Conservation (phyloP, 2,797 vertebrate species). For the Jordanella pulchra region DNA sequence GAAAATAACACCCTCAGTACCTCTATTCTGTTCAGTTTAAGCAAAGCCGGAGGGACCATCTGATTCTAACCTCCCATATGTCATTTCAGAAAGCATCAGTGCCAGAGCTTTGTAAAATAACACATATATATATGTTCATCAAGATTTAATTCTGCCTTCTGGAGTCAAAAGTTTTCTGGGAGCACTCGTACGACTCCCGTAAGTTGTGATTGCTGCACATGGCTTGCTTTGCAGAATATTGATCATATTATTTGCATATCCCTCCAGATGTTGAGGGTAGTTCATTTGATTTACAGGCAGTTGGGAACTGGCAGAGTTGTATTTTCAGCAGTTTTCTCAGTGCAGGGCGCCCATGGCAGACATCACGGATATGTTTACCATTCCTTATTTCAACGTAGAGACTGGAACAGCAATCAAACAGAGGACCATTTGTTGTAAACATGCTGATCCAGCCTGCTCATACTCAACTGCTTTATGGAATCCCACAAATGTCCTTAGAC, state of each 20-base stretch:
- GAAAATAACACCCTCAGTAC: conserved; percentile 16
- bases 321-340: conserved; percentile 37
- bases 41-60: conserved; percentile 1
- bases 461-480: neutral
- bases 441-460: neutral
- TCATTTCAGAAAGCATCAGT: conserved; percentile 16
- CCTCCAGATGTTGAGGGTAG: conserved; percentile 69
- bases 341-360: conserved; percentile 8
- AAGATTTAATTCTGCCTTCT: neutral
- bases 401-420: neutral
- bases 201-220: conserved; percentile 38
- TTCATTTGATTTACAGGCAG: conserved; percentile 73
- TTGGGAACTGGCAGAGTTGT: conserved; percentile 35
- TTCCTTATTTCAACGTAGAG: neutral
- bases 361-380: neutral
- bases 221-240: conserved; percentile 61
- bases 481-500: neutral
- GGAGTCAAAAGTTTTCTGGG: neutral
- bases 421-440: neutral
- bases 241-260: conserved; percentile 67
- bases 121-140: neutral
- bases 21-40: neutral
- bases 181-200: too few relatives aligned
- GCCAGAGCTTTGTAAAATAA: neutral
- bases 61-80: conserved; percentile 27